These are phyloP conservation scores for Empidonax alnorum DNA, from an alignment of 2,113 vertebrate species.

Conservation along the genomic window DNA sequence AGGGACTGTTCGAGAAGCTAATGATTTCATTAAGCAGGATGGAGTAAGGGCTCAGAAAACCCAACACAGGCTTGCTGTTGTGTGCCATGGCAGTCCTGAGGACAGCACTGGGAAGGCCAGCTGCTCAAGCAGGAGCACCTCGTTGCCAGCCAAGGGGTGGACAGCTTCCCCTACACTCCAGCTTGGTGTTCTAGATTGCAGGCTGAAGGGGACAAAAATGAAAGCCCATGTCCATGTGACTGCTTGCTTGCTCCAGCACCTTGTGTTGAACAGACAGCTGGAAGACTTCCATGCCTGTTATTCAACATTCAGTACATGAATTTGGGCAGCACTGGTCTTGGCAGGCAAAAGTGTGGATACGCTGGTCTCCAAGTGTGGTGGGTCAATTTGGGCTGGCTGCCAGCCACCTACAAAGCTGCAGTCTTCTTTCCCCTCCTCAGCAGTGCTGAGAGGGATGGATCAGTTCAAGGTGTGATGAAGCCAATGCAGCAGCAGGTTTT, in stretches of 20 bases:
- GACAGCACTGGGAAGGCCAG: rapidly evolving
- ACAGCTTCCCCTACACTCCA: not conserved
- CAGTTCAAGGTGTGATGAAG: not conserved
- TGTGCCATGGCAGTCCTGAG: rapidly evolving
- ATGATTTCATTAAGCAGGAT: not conserved
- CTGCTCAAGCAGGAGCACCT: rapidly evolving
- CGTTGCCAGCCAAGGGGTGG: not conserved
- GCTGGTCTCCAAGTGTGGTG: not conserved
- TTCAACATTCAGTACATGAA: rapidly evolving
- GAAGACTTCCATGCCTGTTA: not conserved
- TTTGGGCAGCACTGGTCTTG: rapidly evolving
- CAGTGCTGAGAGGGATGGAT: not conserved
- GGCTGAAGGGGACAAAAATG: not conserved
- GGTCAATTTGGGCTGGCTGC: not conserved
- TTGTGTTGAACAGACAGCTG: rapidly evolving
- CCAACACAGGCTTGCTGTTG: rapidly evolving
- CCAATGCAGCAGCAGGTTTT: not conserved
- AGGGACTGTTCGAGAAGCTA: not conserved
- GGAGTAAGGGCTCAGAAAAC: not conserved
- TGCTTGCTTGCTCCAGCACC: not conserved
- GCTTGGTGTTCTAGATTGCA: not conserved
- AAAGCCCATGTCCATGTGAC: rapidly evolving
- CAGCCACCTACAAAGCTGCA: rapidly evolving
- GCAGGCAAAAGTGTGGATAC: no score
- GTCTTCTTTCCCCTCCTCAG: not conserved